Evolutionary conservation across 2,888 invertebrate genomes (phyloP).

Genomic region (Corythucha ciliata): DNA sequence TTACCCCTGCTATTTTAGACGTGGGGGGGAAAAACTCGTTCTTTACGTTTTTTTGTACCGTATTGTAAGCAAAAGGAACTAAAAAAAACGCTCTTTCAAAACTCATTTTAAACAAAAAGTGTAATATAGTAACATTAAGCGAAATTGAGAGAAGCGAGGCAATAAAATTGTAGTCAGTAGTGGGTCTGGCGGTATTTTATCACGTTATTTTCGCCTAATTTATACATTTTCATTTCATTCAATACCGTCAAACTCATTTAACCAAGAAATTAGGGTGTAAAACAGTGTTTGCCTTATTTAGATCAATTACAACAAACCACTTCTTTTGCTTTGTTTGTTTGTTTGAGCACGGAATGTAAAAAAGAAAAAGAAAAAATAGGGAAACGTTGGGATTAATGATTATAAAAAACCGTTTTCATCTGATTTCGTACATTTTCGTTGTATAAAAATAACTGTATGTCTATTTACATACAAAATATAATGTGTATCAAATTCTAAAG

Average conservation of each 20-base stretch:
- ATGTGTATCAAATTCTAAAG: slow-evolving; percentile 31
- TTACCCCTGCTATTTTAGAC: too few relatives aligned
- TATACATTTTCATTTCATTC: slow-evolving; percentile 10
- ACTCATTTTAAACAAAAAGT: not conserved
- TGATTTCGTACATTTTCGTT: too few relatives aligned
- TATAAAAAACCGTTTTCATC: slow-evolving; percentile 27
- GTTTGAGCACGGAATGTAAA: too few relatives aligned
- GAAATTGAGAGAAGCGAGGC: slow-evolving; percentile 9
- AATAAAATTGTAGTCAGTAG: slow-evolving; percentile 1
- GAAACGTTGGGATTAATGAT: slow-evolving; percentile 25
- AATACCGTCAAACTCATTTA: slow-evolving; percentile 21
- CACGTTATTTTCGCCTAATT: slow-evolving; percentile 1
- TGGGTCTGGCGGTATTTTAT: not conserved
- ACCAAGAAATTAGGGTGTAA: slow-evolving; percentile 23
- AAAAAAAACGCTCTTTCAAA: not conserved
- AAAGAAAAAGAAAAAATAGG: slow-evolving; percentile 17
- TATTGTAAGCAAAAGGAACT: not conserved
- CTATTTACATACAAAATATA: too few relatives aligned
- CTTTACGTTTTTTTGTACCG: not conserved
- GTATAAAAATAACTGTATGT: too few relatives aligned
- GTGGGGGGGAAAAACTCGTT: not conserved
- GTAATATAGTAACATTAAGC: too few relatives aligned
- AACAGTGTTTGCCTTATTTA: slow-evolving; percentile 32
- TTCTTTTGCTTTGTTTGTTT: too few relatives aligned
- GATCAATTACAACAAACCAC: slow-evolving; percentile 29